These are phyloP conservation scores for Cathartes aura DNA, from an alignment of 2,113 vertebrate genomes.

Conservation along the genomic window DNA sequence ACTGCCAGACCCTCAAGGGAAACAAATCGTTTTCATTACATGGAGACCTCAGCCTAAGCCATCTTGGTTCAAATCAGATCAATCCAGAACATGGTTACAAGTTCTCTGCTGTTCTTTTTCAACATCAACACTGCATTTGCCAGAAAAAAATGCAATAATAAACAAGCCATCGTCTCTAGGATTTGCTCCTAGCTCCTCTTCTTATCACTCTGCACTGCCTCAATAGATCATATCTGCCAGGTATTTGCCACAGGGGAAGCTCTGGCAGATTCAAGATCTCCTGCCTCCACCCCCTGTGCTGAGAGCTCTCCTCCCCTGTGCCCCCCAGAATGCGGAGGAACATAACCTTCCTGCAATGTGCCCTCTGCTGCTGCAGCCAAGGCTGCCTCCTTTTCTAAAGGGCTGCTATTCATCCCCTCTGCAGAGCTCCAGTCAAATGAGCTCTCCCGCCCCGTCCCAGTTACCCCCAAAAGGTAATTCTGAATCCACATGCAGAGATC, in stretches of 20 bases:
- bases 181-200: neutral
- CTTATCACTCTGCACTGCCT: neutral
- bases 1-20: neutral
- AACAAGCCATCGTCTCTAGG: neutral
- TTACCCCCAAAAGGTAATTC: neutral
- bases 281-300: neutral
- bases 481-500: neutral
- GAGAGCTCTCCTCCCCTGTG: neutral
- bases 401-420: neutral
- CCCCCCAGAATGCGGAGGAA: neutral
- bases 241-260: neutral
- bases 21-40: neutral
- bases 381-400: neutral
- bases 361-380: neutral
- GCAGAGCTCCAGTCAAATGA: neutral
- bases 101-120: neutral
- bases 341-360: accelerated
- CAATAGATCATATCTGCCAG: neutral
- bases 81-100: neutral
- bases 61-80: neutral
- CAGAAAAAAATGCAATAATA: neutral
- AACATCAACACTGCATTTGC: neutral
- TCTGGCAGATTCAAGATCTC: neutral
- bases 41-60: accelerated
- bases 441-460: neutral